Base-by-base conservation (phyloP, 2,797 vertebrate genomes). In the Anas acuta region DNA sequence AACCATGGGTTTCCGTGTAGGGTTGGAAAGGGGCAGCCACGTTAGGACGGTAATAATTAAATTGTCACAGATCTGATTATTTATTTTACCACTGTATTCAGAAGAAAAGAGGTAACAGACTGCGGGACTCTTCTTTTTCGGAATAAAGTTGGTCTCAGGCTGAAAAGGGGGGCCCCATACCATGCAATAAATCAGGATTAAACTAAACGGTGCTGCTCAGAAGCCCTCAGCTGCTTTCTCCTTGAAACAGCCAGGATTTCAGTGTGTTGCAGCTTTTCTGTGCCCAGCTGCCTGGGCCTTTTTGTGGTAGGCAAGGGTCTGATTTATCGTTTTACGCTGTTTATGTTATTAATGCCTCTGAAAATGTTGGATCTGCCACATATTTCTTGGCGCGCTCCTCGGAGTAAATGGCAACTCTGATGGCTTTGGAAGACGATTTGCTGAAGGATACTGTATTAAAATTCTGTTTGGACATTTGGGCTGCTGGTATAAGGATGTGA, bases 241-340 rank as follows among this genome's bases (percentile, higher is more conserved):
- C 62, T 78, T 51, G 58, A 69, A 83, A 41, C 6, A 9, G 4
- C 10, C 25, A 17, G 30, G 26, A 32, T 60, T 90, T 80, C 32
- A 17, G 19, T 22, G 9, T 4, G 18, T 45, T 1, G 2, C 13
- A 1, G 2, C 18, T 80, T 64, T 64, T 45, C 53, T 1, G 0
- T 37, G 70, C 22, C 33, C 2, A 5, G 57, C 67, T 65, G 25
- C 47, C 47, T 1, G 0, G 11, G 45, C 66, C 47, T 79, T 61
- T n/a, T 32, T 23, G 57, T 74, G 72, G 37, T 35, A 49, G 56
- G 71, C 69, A 61, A 69, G 37, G 66, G n/a, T 11, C 67, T 61
- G 60, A 45, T 25, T 41, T 19, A 9, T 35, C 25, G 21, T 4
- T 61, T 74, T 41, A 5, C 1, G 1, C 43, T 51, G 5, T 30